phyloP scores from a whole-genome alignment of 2,888 invertebrate species.

The Germaria angustata region DNA sequence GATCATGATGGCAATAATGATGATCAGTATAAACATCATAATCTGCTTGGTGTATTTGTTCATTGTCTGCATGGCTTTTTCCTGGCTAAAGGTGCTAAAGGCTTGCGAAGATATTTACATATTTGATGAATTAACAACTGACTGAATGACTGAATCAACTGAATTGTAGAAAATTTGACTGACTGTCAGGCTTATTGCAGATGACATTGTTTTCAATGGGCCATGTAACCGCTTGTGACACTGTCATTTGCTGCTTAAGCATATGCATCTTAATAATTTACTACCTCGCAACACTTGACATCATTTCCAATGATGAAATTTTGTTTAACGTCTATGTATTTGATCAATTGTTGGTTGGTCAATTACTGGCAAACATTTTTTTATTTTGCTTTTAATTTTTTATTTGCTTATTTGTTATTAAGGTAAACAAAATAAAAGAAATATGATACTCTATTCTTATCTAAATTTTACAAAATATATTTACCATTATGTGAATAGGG shows the following conservation, averaged over 20 bases:
- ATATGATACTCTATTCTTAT: conserved; percentile 15
- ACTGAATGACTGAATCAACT: background rate
- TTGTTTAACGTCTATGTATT: background rate
- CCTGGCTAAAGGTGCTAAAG: conserved; percentile 49
- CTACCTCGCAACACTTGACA: conserved; percentile 64
- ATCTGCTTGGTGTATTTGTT: conserved; percentile 29
- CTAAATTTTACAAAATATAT: background rate
- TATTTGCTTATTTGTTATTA: background rate
- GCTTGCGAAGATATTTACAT: conserved; percentile 50
- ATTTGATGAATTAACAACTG: conserved; percentile 47
- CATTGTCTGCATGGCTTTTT: background rate
- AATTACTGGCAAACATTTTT: background rate
- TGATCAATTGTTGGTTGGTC: conserved; percentile 23
- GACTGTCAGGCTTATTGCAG: background rate
- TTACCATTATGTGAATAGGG: conserved; percentile 13
- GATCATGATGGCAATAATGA: conserved; percentile 25
- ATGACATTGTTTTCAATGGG: background rate
- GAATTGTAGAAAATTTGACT: background rate
- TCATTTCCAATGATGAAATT: conserved; percentile 32
- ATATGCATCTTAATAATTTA: conserved; percentile 59
- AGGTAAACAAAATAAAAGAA: conserved; percentile 10
- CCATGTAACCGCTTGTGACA: background rate
- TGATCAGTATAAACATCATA: conserved; percentile 15
- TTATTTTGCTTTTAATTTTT: background rate
- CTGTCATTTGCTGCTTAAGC: conserved; percentile 46